phyloP scores from a whole-genome alignment of 1,140 invertebrate genomes.

The Elymnias hypermnestra region DNA sequence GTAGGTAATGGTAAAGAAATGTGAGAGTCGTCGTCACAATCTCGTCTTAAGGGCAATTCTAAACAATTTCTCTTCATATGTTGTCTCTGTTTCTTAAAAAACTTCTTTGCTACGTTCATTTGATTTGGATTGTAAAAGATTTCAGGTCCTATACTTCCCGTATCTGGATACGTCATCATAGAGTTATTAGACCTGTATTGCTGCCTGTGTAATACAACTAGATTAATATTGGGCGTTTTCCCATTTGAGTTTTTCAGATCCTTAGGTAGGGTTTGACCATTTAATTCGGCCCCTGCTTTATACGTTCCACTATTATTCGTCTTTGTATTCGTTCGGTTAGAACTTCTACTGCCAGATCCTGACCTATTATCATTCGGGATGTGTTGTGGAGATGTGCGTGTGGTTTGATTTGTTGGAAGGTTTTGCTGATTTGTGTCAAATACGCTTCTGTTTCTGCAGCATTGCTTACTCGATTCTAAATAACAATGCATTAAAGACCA shows the following conservation, averaged over 20 bases:
- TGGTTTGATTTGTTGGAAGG: slow-evolving; percentile 68
- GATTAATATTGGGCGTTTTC: slow-evolving; percentile 77
- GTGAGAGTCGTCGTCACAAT: slow-evolving; percentile 79
- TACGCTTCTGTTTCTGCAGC: slow-evolving; percentile 80
- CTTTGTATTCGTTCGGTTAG: slow-evolving; percentile 75
- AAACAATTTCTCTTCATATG: slow-evolving; percentile 87
- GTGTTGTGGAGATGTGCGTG: slow-evolving; percentile 45
- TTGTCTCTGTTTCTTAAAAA: slow-evolving; percentile 91
- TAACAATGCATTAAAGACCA: slow-evolving; percentile 82
- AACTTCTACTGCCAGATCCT: slow-evolving; percentile 79
- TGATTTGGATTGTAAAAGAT: slow-evolving; percentile 96
- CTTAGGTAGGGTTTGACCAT: slow-evolving; percentile 66
- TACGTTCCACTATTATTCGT: slow-evolving; percentile 75
- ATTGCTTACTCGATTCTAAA: slow-evolving; percentile 78
- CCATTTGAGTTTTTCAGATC: slow-evolving; percentile 60
- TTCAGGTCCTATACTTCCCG: slow-evolving; percentile 78
- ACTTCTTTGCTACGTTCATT: slow-evolving; percentile 92
- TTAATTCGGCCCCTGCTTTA: slow-evolving; percentile 74
- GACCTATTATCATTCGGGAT: slow-evolving; percentile 75
- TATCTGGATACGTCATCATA: slow-evolving; percentile 82
- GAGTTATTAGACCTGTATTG: slow-evolving; percentile 83
- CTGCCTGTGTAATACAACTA: slow-evolving; percentile 81
- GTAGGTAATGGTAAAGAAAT: slow-evolving; percentile 71
- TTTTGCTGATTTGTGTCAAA: slow-evolving; percentile 79
- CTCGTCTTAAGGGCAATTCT: slow-evolving; percentile 79